Evolutionary conservation across 2,797 vertebrate species (phyloP).

Genomic region (Syngnathus acus): DNA sequence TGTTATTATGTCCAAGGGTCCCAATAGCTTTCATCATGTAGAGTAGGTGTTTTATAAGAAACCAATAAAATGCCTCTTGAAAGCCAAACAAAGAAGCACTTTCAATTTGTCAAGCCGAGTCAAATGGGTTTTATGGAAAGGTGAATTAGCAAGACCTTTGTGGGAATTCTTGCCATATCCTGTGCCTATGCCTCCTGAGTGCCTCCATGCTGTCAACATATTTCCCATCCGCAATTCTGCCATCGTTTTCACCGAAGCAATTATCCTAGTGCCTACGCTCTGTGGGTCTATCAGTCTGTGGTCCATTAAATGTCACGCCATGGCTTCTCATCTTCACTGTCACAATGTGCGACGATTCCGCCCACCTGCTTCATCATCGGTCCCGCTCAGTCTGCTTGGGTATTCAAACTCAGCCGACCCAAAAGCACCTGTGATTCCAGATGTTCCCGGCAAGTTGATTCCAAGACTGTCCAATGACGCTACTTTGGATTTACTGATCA

Average conservation of each 20-base stretch:
- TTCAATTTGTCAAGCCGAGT: neutral
- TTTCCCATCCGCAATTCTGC: neutral
- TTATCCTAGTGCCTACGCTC: neutral
- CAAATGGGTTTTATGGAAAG: neutral
- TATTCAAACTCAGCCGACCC: neutral
- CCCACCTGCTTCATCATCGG: neutral
- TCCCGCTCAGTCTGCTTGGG: neutral
- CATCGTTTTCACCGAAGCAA: neutral
- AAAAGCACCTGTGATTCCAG: neutral
- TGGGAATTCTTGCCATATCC: slow-evolving; percentile 1
- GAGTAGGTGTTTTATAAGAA: neutral
- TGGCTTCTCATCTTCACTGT: slow-evolving; percentile 3
- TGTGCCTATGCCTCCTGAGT: neutral
- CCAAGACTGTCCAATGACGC: neutral
- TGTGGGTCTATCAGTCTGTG: neutral
- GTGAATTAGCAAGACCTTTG: neutral
- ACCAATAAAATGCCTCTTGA: neutral
- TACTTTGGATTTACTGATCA: neutral
- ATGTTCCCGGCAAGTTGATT: neutral
- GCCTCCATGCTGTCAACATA: neutral
- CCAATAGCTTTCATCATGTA: too few species aligned
- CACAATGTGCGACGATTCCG: neutral
- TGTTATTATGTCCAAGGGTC: too few species aligned
- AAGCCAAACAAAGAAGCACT: neutral
- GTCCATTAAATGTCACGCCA: slow-evolving; percentile 6